Evolutionary conservation across 2,797 vertebrate species (phyloP).

Genomic region (Sandelia bainsii): DNA sequence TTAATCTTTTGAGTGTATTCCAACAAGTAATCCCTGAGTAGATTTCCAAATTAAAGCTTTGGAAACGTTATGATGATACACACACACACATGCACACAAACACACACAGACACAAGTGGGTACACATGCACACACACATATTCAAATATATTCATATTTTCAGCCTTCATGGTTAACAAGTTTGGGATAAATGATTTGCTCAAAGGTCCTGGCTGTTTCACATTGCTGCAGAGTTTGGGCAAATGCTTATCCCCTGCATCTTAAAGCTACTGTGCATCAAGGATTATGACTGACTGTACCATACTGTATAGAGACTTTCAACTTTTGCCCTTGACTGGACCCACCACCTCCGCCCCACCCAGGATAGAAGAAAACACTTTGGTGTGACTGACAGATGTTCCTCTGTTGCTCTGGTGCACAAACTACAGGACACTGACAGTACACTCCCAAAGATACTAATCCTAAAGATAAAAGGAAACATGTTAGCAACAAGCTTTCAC

Average conservation of each 20-base stretch:
- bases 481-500: slow-evolving; percentile 13
- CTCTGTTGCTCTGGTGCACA: slow-evolving; percentile 32
- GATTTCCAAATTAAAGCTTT: slow-evolving; percentile 85
- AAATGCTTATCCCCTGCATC: slow-evolving; percentile 56
- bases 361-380: slow-evolving; percentile 31
- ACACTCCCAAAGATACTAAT: slow-evolving; percentile 9
- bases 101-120: slow-evolving; percentile 33
- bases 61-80: slow-evolving; percentile 78
- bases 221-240: slow-evolving; percentile 41
- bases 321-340: slow-evolving; percentile 58
- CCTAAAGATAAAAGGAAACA: slow-evolving; percentile 21
- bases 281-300: slow-evolving; percentile 67
- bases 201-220: slow-evolving; percentile 41
- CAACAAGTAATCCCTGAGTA: slow-evolving; percentile 85
- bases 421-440: slow-evolving; percentile 29
- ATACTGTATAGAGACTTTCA: slow-evolving; percentile 47
- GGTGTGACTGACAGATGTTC: slow-evolving; percentile 43
- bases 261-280: slow-evolving; percentile 68
- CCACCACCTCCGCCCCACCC: slow-evolving; percentile 18
- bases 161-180: slow-evolving; percentile 45
- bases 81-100: slow-evolving; percentile 52
- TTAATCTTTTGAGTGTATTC: slow-evolving; percentile 86
- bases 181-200: slow-evolving; percentile 60
- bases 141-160: slow-evolving; percentile 47
- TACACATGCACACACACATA: slow-evolving; percentile 29